These are phyloP conservation scores for Diachasma alloeum DNA, from an alignment of 1,140 invertebrate species.

Conservation along the genomic window DNA sequence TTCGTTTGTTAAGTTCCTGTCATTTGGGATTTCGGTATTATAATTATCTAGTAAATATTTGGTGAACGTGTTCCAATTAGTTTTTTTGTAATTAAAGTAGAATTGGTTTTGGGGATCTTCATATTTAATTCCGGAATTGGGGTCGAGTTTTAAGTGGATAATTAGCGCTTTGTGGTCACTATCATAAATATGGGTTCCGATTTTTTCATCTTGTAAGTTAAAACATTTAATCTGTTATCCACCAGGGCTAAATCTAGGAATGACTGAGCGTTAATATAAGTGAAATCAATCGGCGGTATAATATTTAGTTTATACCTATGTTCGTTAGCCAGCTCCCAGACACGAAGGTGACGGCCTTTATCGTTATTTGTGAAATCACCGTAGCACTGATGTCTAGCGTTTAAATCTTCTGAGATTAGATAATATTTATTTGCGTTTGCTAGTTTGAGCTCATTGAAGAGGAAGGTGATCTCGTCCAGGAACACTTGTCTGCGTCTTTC, in stretches of 20 bases:
- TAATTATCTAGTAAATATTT: constrained; percentile 1
- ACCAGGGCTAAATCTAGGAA: neutral
- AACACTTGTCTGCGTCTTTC: neutral
- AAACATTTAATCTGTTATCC: neutral
- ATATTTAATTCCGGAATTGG: no score
- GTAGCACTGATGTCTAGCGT: neutral
- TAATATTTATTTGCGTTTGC: constrained; percentile 4
- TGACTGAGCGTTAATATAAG: neutral
- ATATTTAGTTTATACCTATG: neutral
- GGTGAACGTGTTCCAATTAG: constrained; percentile 33
- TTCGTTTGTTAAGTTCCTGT: constrained; percentile 26
- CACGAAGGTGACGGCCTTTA: neutral
- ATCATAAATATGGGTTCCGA: neutral
- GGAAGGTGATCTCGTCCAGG: neutral
- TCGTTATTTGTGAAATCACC: neutral
- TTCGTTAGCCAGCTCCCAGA: neutral
- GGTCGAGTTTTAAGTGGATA: neutral
- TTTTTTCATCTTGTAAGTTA: neutral
- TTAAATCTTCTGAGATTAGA: constrained; percentile 18
- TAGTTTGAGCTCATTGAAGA: neutral
- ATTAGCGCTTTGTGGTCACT: neutral
- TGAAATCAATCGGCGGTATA: neutral
- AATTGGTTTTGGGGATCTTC: neutral
- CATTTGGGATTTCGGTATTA: neutral
- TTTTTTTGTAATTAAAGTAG: constrained; percentile 6